Evolutionary conservation across 2,888 invertebrate species (phyloP).

Genomic region (Cataglyphis cursor): DNA sequence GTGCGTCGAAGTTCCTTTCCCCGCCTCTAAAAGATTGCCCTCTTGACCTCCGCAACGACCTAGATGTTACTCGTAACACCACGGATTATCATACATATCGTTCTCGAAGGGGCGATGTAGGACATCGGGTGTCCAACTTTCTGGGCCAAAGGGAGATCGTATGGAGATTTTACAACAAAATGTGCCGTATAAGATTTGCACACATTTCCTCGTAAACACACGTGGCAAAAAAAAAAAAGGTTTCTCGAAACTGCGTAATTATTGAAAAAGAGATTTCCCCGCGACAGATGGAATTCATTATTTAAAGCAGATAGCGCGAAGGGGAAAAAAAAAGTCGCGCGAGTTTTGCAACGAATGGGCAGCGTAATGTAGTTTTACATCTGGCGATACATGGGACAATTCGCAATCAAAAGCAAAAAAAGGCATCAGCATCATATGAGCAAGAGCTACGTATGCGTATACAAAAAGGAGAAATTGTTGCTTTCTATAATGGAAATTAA

Average conservation of each 20-base stretch:
- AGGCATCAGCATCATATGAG: not conserved
- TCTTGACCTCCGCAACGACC: slow-evolving; percentile 48
- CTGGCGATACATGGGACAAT: not conserved
- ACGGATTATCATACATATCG: slow-evolving; percentile 50
- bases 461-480: not conserved
- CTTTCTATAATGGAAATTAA: not conserved
- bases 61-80: slow-evolving; percentile 21
- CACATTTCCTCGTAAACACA: slow-evolving; percentile 39
- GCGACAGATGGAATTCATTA: slow-evolving; percentile 33
- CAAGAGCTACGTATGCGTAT: not conserved
- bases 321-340: not conserved
- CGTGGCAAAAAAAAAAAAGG: not conserved
- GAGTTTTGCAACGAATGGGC: slow-evolving; percentile 20
- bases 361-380: slow-evolving; percentile 2
- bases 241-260: slow-evolving; percentile 29
- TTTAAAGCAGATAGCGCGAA: not conserved
- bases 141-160: not conserved
- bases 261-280: slow-evolving; percentile 26
- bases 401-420: slow-evolving; percentile 29
- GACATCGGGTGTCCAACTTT: slow-evolving; percentile 39
- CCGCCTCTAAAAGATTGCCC: not conserved
- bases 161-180: slow-evolving; percentile 39
- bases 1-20: slow-evolving; percentile 9
- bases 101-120: slow-evolving; percentile 29
- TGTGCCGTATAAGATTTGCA: slow-evolving; percentile 42